Percentiles rank a stretch among this genome's conserved stretches.
These are phyloP conservation scores for Hydropsyche betteni DNA, from an alignment of 2,888 invertebrate species.

Conservation along the genomic window DNA sequence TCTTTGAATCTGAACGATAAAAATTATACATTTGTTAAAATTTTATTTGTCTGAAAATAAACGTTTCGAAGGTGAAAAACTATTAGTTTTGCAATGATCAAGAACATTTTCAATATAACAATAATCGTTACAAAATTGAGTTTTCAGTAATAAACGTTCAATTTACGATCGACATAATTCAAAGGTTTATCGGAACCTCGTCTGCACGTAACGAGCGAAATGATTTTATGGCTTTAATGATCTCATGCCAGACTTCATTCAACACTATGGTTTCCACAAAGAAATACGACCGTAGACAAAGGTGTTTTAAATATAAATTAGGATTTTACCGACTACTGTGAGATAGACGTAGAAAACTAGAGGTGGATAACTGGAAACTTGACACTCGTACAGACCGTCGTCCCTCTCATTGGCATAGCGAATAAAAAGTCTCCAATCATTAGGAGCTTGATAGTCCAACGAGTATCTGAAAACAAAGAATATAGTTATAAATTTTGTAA, in stretches of 20 bases:
- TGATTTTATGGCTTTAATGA: background rate
- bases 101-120: too few species aligned
- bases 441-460: constrained; percentile 68
- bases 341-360: constrained; percentile 68
- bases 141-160: too few species aligned
- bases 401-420: constrained; percentile 70
- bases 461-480: constrained; percentile 62
- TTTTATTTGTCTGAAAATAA: too few species aligned
- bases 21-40: too few species aligned
- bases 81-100: too few species aligned
- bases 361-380: constrained; percentile 72
- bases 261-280: background rate
- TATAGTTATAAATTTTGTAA: too few species aligned
- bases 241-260: background rate
- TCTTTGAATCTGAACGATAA: too few species aligned
- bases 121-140: too few species aligned
- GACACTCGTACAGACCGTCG: constrained; percentile 72
- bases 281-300: background rate
- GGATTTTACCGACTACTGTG: constrained; percentile 68
- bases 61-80: too few species aligned
- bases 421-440: constrained; percentile 72
- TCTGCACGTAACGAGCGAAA: too few species aligned
- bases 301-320: background rate
- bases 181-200: too few species aligned
- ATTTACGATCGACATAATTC: too few species aligned